These are phyloP conservation scores for Riptortus pedestris DNA, from an alignment of 1,140 invertebrate species.

Conservation along the genomic window DNA sequence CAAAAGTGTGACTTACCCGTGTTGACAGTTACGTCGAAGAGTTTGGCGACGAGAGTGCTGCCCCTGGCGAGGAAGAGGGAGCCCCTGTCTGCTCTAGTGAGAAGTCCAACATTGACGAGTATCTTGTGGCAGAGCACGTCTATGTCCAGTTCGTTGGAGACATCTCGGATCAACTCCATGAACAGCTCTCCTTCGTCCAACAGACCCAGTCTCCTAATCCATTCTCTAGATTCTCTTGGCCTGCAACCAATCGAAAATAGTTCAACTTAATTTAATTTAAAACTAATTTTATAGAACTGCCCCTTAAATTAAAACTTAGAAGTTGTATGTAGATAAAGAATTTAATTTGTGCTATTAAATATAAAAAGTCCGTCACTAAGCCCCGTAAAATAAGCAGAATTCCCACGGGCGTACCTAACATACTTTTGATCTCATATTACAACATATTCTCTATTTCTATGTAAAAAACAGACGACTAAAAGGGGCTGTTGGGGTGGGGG, in stretches of 20 bases:
- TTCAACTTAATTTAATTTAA: background rate
- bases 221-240: slow-evolving; percentile 30
- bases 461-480: too few relatives aligned
- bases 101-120: slow-evolving; percentile 75
- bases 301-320: background rate
- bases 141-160: slow-evolving; percentile 86
- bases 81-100: slow-evolving; percentile 77
- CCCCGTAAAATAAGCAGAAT: too few relatives aligned
- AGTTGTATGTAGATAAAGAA: background rate
- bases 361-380: too few relatives aligned
- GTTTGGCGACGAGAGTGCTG: slow-evolving; percentile 74
- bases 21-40: slow-evolving; percentile 82
- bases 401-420: too few relatives aligned
- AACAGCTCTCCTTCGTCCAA: slow-evolving; percentile 72
- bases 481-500: too few relatives aligned
- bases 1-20: slow-evolving; percentile 64
- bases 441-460: too few relatives aligned
- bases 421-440: too few relatives aligned
- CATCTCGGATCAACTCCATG: slow-evolving; percentile 86
- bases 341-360: background rate
- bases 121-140: slow-evolving; percentile 90
- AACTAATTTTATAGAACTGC: background rate
- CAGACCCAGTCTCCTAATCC: slow-evolving; percentile 47
- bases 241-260: slow-evolving; percentile 19
- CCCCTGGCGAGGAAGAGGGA: slow-evolving; percentile 80